Percentiles rank a stretch among this genome's conserved stretches.
Evolutionary conservation across 2,113 vertebrate genomes (phyloP).

Genomic region (Bubo bubo): DNA sequence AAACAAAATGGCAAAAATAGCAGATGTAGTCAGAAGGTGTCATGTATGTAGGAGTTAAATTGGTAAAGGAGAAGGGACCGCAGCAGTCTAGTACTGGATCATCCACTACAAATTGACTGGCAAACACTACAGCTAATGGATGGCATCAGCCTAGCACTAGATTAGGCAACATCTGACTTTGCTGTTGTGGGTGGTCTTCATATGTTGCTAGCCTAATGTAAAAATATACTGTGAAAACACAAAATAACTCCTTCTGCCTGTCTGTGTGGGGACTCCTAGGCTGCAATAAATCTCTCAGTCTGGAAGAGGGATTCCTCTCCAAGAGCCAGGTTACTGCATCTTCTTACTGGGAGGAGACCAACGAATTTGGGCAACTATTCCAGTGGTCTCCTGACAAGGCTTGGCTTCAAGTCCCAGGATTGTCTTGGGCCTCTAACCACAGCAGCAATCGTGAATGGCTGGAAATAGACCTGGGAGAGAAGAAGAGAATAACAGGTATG

Average conservation of each 20-base stretch:
- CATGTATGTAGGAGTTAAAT: neutral
- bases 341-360: conserved; percentile 74
- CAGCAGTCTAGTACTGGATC: neutral
- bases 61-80: neutral
- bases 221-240: conserved; percentile 46
- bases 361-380: conserved; percentile 54
- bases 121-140: conserved; percentile 26
- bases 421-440: conserved; percentile 74
- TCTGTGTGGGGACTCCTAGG: conserved; percentile 66
- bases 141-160: conserved; percentile 27
- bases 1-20: conserved; percentile 26
- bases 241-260: conserved; percentile 36
- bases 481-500: conserved; percentile 84
- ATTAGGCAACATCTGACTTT: conserved; percentile 34
- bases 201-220: conserved; percentile 55
- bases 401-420: conserved; percentile 60
- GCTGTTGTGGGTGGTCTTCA: conserved; percentile 46
- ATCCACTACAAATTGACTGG: neutral
- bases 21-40: conserved; percentile 24
- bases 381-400: conserved; percentile 73
- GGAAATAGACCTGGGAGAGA: conserved; percentile 85
- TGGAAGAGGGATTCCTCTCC: conserved; percentile 62
- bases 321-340: conserved; percentile 72
- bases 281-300: conserved; percentile 75
- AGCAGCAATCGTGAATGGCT: conserved; percentile 74